These are phyloP conservation scores for Cordilura impudica DNA, from an alignment of 2,888 invertebrate species.

Conservation along the genomic window DNA sequence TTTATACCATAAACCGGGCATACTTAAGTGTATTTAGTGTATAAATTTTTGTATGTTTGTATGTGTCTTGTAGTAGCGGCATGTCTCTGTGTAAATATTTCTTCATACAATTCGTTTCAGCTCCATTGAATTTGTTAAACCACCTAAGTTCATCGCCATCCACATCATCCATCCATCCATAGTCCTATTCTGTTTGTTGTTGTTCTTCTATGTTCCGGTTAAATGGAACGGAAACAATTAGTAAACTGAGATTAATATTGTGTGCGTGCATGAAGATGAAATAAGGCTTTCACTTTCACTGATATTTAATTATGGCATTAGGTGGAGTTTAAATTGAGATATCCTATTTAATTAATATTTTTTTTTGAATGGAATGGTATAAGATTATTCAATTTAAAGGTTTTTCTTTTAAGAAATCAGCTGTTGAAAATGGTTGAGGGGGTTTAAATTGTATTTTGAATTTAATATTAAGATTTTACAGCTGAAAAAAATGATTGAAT, in stretches of 20 bases:
- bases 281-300: slow-evolving; percentile 23
- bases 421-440: too few relatives aligned
- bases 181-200: slow-evolving; percentile 24
- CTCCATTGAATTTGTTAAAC: slow-evolving; percentile 32
- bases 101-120: slow-evolving; percentile 13
- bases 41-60: background rate
- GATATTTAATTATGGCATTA: slow-evolving; percentile 23
- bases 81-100: background rate
- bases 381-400: background rate
- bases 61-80: background rate
- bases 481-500: too few relatives aligned
- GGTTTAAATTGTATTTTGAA: too few relatives aligned
- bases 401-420: background rate
- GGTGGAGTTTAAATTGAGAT: background rate
- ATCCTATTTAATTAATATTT: too few relatives aligned
- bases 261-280: slow-evolving; percentile 1
- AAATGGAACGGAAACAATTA: slow-evolving; percentile 75
- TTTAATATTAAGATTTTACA: too few relatives aligned
- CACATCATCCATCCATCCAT: background rate
- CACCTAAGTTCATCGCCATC: slow-evolving; percentile 4
- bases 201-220: slow-evolving; percentile 24
- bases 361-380: background rate
- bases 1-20: slow-evolving; percentile 11
- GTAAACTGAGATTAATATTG: slow-evolving; percentile 69
- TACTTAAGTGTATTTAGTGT: background rate